Base-by-base conservation (phyloP, 2,797 vertebrate genomes). In the Odontamblyopus rebecca region DNA sequence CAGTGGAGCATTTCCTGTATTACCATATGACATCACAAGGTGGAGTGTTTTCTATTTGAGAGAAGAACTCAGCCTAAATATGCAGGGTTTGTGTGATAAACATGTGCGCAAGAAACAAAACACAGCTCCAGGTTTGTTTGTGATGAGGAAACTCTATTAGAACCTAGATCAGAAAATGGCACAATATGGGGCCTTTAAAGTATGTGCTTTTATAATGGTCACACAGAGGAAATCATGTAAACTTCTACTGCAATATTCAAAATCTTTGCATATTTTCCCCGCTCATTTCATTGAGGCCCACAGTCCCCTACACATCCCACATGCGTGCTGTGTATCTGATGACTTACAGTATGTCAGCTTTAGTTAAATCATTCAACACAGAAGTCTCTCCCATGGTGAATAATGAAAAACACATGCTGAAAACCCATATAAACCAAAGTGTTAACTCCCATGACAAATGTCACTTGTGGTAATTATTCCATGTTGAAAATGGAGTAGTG, bases 281-380 rank as follows among this genome's bases (percentile, higher is more conserved):
- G 29, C 50, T 67, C 4, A 23, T 69, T 30, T 61, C 16, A 32
- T 18, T 8, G 1, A 61, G 44, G 63, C 48, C 0, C 15, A 16
- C 12, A 4, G 5, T 61, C 44, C 51, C 48, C 68, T 67, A 61
- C 63, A 60, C 26, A 70, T 67, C 67, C 53, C 15, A 41, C 48
- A 23, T 62, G 44, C 16, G 1, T 16, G 35, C 35, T 12, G n/a
- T 70, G 12, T 38, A 65, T 38, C 35, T 74, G 12, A 69, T 66
- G 38, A 23, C 8, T 41, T 50, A 27, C 44, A 19, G 16, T 12
- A 13, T 48, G 29, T 57, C 30, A 15, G 62, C 9, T 65, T 67
- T 26, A 15, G 19, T 48, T 41, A 5, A 74, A 19, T 50, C 12
- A 51, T 38, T 51, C 30, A 65, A 18, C 48, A 12, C 35, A 65